These are phyloP conservation scores for Drosophila kanapiae DNA, from an alignment of 1,140 invertebrate genomes.

Conservation along the genomic window DNA sequence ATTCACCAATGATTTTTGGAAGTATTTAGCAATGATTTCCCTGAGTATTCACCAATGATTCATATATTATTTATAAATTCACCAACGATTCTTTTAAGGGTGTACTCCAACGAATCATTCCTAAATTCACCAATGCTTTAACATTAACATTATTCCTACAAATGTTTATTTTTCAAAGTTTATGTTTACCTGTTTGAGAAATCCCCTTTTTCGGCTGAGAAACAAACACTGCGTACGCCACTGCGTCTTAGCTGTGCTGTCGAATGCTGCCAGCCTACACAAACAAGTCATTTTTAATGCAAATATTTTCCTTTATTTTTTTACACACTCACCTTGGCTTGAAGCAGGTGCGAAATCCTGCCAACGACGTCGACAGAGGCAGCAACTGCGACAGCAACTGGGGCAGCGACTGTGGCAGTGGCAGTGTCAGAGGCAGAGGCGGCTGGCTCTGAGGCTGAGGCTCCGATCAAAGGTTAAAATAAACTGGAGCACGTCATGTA, in stretches of 20 bases:
- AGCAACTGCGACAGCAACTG: background rate
- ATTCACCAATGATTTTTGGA: background rate
- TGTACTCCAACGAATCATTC: background rate
- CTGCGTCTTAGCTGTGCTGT: conserved; percentile 6
- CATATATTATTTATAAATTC: background rate
- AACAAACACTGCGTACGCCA: background rate
- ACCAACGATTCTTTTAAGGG: background rate
- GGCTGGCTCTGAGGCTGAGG: conserved; percentile 16
- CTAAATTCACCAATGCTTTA: background rate
- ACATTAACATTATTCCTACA: too few species aligned
- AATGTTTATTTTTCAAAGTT: background rate
- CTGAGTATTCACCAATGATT: background rate
- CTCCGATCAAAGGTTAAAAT: conserved; percentile 82
- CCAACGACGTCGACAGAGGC: conserved; percentile 9
- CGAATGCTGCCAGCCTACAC: conserved; percentile 61
- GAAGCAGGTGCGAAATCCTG: conserved; percentile 48
- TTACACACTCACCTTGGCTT: conserved; percentile 23
- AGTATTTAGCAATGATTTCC: background rate
- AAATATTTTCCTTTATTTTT: conserved; percentile 76
- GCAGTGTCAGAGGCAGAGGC: background rate
- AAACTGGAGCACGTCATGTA: conserved; percentile 84
- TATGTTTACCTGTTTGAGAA: background rate
- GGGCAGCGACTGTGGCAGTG: too few species aligned
- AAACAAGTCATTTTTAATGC: conserved; percentile 84
- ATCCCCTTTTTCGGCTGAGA: background rate